phyloP scores from a whole-genome alignment of 2,797 vertebrate species.

The Acanthiza pusilla region DNA sequence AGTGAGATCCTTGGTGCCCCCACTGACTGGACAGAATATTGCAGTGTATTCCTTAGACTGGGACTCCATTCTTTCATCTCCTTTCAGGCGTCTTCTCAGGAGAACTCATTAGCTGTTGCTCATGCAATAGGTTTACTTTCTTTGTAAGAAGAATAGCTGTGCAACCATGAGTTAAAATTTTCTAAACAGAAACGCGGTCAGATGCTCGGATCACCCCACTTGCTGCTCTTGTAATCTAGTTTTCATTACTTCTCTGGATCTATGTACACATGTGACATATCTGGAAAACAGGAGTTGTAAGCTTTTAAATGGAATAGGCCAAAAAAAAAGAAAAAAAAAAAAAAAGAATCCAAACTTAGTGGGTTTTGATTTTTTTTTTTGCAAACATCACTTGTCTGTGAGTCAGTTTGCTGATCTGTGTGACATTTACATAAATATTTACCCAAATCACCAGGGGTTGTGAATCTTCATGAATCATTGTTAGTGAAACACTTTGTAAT shows the following conservation, averaged over 20 bases:
- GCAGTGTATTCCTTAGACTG: background rate
- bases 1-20: background rate
- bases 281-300: background rate
- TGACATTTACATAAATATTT: slow-evolving; percentile 14
- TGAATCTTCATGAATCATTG: background rate
- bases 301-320: background rate
- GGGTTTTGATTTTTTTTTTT: background rate
- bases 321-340: background rate
- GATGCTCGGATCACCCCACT: background rate
- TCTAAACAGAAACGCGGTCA: background rate
- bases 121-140: background rate
- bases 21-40: background rate
- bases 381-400: background rate
- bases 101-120: background rate
- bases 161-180: background rate
- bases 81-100: background rate
- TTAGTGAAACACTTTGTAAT: background rate
- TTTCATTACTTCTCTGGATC: background rate
- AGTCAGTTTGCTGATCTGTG: slow-evolving; percentile 7
- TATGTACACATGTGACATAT: background rate
- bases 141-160: background rate
- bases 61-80: background rate
- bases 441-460: background rate
- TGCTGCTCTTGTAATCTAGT: background rate
- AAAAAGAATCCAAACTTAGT: background rate